phyloP scores from a whole-genome alignment of 2,797 vertebrate genomes.

The Acomys russatus region DNA sequence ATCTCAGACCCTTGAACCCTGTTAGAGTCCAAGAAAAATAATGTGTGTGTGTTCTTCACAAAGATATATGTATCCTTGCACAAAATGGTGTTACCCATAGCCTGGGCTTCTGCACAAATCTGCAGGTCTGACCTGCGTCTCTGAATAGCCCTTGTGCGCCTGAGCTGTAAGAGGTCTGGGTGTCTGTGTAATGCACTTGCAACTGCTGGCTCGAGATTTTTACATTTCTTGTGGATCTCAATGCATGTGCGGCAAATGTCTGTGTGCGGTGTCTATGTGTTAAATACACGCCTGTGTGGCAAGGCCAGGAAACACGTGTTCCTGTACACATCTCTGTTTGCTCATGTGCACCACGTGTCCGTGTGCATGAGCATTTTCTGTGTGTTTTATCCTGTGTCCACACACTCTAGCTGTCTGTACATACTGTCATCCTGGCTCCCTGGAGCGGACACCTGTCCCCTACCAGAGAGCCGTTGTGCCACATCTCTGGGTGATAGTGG shows the following conservation, averaged over 20 bases:
- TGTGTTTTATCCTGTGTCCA: neutral
- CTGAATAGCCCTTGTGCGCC: neutral
- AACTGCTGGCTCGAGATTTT: neutral
- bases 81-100: neutral
- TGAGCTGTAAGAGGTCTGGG: neutral
- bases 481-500: neutral
- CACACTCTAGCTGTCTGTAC: neutral
- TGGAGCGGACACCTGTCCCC: neutral
- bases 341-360: fast-evolving
- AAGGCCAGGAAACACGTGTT: neutral
- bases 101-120: neutral
- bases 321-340: neutral
- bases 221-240: neutral
- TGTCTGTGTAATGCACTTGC: fast-evolving
- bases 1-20: neutral
- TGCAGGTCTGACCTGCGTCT: neutral
- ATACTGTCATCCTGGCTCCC: neutral
- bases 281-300: neutral
- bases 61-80: neutral
- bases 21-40: conserved; percentile 71
- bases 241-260: too few species aligned
- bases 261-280: neutral
- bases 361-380: fast-evolving
- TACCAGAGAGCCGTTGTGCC: neutral
- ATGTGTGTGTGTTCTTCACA: too few species aligned